phyloP scores from a whole-genome alignment of 2,888 invertebrate species.

The Melinaea menophilus region DNA sequence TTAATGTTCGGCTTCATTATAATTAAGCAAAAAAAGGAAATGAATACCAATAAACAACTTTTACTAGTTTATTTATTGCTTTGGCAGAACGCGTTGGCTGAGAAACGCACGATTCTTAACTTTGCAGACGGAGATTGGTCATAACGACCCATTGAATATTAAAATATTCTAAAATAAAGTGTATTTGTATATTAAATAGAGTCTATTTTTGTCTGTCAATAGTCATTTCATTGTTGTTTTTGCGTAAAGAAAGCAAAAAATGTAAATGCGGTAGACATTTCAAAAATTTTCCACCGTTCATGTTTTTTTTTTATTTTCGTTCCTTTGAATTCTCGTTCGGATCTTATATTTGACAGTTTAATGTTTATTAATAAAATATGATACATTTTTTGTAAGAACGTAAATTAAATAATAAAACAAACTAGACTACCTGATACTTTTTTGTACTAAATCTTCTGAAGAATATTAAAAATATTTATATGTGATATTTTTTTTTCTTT shows the following conservation, averaged over 20 bases:
- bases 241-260: slow-evolving; percentile 56
- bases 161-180: slow-evolving; percentile 46
- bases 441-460: too few species aligned
- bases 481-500: too few species aligned
- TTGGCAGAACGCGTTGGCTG: slow-evolving; percentile 59
- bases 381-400: too few species aligned
- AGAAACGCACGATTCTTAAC: slow-evolving; percentile 53
- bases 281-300: slow-evolving; percentile 60
- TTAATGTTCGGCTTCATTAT: slow-evolving; percentile 20
- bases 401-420: too few species aligned
- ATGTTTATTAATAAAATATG: neutral
- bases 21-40: slow-evolving; percentile 29
- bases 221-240: slow-evolving; percentile 49
- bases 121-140: slow-evolving; percentile 43
- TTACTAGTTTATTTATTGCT: slow-evolving; percentile 65
- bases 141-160: slow-evolving; percentile 41
- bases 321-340: neutral
- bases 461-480: too few species aligned
- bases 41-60: slow-evolving; percentile 40
- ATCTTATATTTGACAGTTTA: neutral
- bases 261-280: slow-evolving; percentile 64
- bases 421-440: too few species aligned
- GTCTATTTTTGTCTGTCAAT: slow-evolving; percentile 48
- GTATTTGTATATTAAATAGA: slow-evolving; percentile 43
- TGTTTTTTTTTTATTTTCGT: slow-evolving; percentile 51